Conservation (phyloP, 2,797 vertebrate genomes). For the Pristis pectinata region DNA sequence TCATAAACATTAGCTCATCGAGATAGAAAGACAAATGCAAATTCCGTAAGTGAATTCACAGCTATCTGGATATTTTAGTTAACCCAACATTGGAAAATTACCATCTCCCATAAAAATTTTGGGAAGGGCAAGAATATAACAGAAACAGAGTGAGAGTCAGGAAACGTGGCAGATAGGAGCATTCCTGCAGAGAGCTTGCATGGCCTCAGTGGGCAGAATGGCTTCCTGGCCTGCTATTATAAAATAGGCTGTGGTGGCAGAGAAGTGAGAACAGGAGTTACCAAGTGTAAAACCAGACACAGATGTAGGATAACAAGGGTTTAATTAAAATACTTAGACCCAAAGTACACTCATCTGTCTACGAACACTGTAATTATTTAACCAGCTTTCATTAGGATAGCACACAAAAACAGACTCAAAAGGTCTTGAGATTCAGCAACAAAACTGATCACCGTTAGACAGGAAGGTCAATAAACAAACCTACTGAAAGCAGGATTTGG, state of each 20-base stretch:
- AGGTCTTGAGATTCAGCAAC: not conserved
- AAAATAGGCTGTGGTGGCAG: too few relatives aligned
- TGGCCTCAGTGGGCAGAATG: too few relatives aligned
- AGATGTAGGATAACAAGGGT: slow-evolving; percentile 1
- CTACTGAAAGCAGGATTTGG: not conserved
- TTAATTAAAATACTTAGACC: slow-evolving; percentile 29
- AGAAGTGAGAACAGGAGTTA: not conserved
- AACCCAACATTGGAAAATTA: not conserved
- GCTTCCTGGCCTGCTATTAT: too few relatives aligned
- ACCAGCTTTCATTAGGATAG: slow-evolving; percentile 1
- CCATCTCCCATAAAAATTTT: not conserved
- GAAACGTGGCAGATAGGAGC: too few relatives aligned
- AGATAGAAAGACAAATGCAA: not conserved
- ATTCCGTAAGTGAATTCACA: not conserved
- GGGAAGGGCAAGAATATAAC: not conserved
- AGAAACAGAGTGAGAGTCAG: not conserved
- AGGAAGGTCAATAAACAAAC: not conserved
- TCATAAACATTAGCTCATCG: not conserved
- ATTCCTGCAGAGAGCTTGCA: too few relatives aligned
- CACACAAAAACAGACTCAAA: not conserved
- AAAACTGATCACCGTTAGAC: not conserved
- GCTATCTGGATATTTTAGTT: not conserved
- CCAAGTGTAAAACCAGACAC: not conserved
- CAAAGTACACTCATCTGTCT: slow-evolving; percentile 11
- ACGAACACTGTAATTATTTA: slow-evolving; percentile 19